Conservation (phyloP, 2,888 invertebrate species). For the Apocheima hispidaria region DNA sequence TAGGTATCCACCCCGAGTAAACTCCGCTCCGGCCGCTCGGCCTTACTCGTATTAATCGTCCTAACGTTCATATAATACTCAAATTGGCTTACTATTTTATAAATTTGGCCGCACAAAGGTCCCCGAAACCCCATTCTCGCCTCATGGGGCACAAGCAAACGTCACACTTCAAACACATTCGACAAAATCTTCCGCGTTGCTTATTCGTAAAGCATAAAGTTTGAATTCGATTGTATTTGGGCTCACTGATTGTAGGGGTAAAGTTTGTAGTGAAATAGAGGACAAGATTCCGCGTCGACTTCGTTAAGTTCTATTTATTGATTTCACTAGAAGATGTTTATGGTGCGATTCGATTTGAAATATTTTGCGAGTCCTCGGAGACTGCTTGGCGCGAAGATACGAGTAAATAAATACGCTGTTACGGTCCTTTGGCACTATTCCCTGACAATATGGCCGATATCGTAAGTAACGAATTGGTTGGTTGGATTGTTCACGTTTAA, state of each 20-base stretch:
- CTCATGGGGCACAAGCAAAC: conserved; percentile 46
- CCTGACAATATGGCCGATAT: conserved; percentile 9
- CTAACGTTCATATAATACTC: conserved; percentile 42
- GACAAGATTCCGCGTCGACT: conserved; percentile 46
- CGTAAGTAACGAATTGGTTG: background rate
- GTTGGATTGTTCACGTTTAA: conserved; percentile 3
- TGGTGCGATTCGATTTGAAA: conserved; percentile 45
- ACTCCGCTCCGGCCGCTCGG: conserved; percentile 28
- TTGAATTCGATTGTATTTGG: conserved; percentile 1
- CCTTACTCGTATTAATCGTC: conserved; percentile 40
- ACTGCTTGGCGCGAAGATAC: conserved; percentile 28
- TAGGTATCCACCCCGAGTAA: background rate
- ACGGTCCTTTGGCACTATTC: conserved; percentile 12
- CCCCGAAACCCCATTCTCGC: conserved; percentile 46
- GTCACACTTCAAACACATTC: conserved; percentile 19
- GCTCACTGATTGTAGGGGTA: background rate
- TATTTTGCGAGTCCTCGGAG: conserved; percentile 39
- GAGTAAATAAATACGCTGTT: conserved; percentile 35
- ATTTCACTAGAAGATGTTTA: conserved; percentile 47
- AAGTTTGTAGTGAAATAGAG: conserved; percentile 35
- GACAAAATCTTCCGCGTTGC: conserved; percentile 14
- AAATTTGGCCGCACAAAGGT: conserved; percentile 48
- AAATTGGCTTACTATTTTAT: conserved; percentile 50
- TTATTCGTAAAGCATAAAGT: conserved; percentile 23
- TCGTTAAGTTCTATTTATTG: conserved; percentile 49